Conservation (phyloP, 1,140 invertebrate species). For the Armadillidium nasatum region DNA sequence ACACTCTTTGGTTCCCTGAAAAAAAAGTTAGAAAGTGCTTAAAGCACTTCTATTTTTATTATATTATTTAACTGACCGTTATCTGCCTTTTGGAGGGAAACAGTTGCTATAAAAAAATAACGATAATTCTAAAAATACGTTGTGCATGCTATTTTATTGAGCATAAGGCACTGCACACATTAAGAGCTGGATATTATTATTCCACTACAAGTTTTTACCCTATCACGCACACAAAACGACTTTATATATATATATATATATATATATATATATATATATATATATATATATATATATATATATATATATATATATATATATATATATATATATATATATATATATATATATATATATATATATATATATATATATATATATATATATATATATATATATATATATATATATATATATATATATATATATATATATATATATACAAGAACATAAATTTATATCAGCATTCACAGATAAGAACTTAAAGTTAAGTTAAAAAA, state of each 20-base stretch:
- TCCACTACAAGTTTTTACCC: not conserved
- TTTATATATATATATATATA: not conserved
- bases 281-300: not conserved
- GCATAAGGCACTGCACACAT: conserved; percentile 8
- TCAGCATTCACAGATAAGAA: conserved; percentile 4
- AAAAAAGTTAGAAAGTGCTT: not conserved
- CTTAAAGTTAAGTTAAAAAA: not conserved
- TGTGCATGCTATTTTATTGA: not conserved
- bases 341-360: not conserved
- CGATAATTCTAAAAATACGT: not conserved
- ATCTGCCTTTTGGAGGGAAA: conserved; percentile 6
- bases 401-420: not conserved
- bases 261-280: not conserved
- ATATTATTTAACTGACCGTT: not conserved
- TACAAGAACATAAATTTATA: not conserved
- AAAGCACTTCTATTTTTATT: not conserved
- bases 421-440: not conserved
- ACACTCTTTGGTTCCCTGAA: not conserved
- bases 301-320: not conserved
- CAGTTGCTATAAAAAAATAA: conserved; percentile 10
- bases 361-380: not conserved
- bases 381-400: not conserved
- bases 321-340: not conserved
- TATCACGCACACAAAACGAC: not conserved
- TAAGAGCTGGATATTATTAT: conserved; percentile 1